These are phyloP conservation scores for Pungitius pungitius DNA, from an alignment of 2,113 vertebrate genomes.

Conservation along the genomic window DNA sequence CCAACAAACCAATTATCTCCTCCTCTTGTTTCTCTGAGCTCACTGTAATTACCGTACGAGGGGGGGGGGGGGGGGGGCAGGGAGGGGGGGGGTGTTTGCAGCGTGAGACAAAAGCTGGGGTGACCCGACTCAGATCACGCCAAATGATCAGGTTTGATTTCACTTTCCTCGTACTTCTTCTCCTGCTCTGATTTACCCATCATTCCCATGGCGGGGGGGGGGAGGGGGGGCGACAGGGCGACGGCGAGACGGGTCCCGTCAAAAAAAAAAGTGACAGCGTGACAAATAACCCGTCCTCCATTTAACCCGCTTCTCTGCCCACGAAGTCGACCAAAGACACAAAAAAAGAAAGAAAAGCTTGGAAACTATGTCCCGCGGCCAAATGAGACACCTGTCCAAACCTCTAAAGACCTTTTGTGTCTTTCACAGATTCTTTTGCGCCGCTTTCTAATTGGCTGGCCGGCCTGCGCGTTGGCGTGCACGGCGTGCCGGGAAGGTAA, in stretches of 20 bases:
- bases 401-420: constrained; percentile 95
- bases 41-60: constrained; percentile 57
- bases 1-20: constrained; percentile 72
- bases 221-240: constrained; percentile 34
- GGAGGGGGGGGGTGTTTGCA: constrained; percentile 26
- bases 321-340: constrained; percentile 53
- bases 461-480: constrained; percentile 81
- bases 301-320: constrained; percentile 60
- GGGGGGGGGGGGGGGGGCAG: background rate
- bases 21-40: constrained; percentile 57
- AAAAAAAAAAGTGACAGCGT: constrained; percentile 62
- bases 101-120: background rate
- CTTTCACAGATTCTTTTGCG: constrained; percentile 96
- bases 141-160: constrained; percentile 40
- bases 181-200: constrained; percentile 35
- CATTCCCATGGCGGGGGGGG: constrained; percentile 66
- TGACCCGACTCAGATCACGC: constrained; percentile 30
- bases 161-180: background rate
- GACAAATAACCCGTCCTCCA: constrained; percentile 60
- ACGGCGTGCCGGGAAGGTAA: constrained; percentile 90
- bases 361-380: constrained; percentile 69
- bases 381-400: constrained; percentile 92
- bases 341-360: constrained; percentile 41
- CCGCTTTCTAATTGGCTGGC: constrained; percentile 94
- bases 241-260: constrained; percentile 39